These are phyloP conservation scores for Andrena haemorrhoa DNA, from an alignment of 2,888 invertebrate genomes.

Conservation along the genomic window DNA sequence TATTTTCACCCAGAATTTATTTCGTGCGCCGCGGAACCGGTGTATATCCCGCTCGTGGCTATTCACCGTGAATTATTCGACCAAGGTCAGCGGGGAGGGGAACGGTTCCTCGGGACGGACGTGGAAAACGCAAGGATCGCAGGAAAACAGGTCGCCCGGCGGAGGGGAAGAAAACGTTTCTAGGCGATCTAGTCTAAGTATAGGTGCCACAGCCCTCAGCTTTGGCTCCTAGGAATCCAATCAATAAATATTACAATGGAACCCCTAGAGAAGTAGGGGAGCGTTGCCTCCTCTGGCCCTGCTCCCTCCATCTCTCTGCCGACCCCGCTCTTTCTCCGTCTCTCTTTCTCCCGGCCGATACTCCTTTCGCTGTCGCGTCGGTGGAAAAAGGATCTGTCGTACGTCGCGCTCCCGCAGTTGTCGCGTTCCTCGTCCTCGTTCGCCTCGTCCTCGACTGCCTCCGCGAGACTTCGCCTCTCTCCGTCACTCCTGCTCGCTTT, in stretches of 20 bases:
- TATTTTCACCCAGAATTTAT: slow-evolving; percentile 30
- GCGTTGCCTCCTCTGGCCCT: slow-evolving; percentile 72
- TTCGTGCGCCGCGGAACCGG: neutral
- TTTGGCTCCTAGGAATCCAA: slow-evolving; percentile 83
- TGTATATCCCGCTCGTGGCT: slow-evolving; percentile 30
- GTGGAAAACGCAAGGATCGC: slow-evolving; percentile 16
- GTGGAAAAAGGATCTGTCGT: slow-evolving; percentile 74
- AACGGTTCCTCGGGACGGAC: slow-evolving; percentile 18
- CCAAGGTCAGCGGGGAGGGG: slow-evolving; percentile 62
- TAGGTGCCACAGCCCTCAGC: slow-evolving; percentile 74
- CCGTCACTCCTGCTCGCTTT: slow-evolving; percentile 28
- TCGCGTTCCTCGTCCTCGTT: slow-evolving; percentile 70
- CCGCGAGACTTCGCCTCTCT: slow-evolving; percentile 70
- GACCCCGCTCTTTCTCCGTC: slow-evolving; percentile 45
- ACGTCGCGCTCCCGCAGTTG: slow-evolving; percentile 70
- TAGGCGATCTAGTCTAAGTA: slow-evolving; percentile 72
- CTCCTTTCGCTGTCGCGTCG: slow-evolving; percentile 68
- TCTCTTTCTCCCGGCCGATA: slow-evolving; percentile 43
- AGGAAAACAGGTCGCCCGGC: neutral
- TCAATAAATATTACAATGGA: slow-evolving; percentile 85
- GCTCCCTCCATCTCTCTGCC: slow-evolving; percentile 53
- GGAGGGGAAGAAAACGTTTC: slow-evolving; percentile 47
- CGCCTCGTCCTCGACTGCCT: slow-evolving; percentile 70
- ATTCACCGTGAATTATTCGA: slow-evolving; percentile 52
- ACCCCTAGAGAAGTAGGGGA: slow-evolving; percentile 81